Percentiles rank a stretch among this genome's conserved stretches.
Conservation (phyloP, 2,797 vertebrate species). For the Amphiprion clarkii region DNA sequence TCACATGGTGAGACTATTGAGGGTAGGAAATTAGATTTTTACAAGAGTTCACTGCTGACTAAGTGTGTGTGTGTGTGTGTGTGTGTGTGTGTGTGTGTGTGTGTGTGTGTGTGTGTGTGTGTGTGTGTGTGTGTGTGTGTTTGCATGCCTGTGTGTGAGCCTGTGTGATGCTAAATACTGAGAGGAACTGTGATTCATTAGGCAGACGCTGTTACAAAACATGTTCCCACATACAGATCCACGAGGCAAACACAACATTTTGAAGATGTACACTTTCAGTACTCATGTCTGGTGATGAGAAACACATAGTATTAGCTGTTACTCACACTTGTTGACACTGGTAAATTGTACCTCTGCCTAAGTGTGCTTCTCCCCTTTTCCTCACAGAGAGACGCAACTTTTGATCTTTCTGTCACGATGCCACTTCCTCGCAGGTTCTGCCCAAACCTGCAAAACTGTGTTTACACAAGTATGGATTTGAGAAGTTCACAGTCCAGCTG, state of each 20-base stretch:
- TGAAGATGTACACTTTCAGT: conserved; percentile 47
- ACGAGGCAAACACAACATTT: conserved; percentile 27
- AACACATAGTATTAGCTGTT: conserved; percentile 52
- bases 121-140: conserved; percentile 45
- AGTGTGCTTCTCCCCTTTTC: neutral
- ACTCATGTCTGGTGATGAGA: conserved; percentile 55
- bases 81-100: too few species aligned
- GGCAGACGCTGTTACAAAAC: conserved; percentile 44
- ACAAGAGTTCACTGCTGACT: conserved; percentile 59
- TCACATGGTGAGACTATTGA: conserved; percentile 65
- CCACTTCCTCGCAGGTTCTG: conserved; percentile 54
- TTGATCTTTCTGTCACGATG: conserved; percentile 46
- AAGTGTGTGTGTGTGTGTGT: neutral
- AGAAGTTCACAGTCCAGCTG: conserved; percentile 72
- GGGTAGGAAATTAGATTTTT: conserved; percentile 78
- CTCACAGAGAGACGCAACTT: conserved; percentile 8
- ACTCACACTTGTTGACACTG: conserved; percentile 25
- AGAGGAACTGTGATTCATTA: conserved; percentile 71
- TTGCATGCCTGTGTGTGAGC: conserved; percentile 17
- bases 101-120: too few species aligned
- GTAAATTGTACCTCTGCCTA: conserved; percentile 17
- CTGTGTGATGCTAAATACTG: conserved; percentile 63
- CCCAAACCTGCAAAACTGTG: conserved; percentile 54
- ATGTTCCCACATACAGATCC: conserved; percentile 3
- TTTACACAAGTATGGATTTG: conserved; percentile 72